Evolutionary conservation across 35 echinoderm and acorn worm genomes (phyloP).

Genomic region (Anneissia japonica): DNA sequence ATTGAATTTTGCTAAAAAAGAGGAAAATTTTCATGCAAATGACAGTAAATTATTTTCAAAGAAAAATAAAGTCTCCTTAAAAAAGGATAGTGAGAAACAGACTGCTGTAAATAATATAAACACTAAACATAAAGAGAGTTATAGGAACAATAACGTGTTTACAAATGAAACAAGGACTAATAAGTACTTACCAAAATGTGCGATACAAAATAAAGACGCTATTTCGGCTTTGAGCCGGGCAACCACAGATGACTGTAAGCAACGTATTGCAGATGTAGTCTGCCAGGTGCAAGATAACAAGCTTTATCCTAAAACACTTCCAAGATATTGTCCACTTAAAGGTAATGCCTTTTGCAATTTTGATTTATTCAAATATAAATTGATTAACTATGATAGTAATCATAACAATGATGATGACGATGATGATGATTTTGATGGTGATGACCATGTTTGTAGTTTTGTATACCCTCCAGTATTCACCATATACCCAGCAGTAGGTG

Average conservation of each 20-base stretch:
- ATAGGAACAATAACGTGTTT: background rate
- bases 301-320: slow-evolving; percentile 59
- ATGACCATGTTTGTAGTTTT: no score
- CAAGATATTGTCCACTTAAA: slow-evolving; percentile 52
- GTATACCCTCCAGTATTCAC: no score
- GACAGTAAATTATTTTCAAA: background rate
- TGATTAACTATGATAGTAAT: no score
- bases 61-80: background rate
- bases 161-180: background rate
- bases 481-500: no score
- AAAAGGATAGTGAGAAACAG: background rate
- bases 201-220: slow-evolving; percentile 47
- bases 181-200: slow-evolving; percentile 55
- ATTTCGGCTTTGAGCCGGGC: slow-evolving; percentile 73
- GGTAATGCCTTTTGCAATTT: no score
- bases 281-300: slow-evolving; percentile 52
- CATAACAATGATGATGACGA: no score
- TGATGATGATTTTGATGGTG: no score
- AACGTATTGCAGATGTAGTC: slow-evolving; percentile 75
- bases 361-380: no score
- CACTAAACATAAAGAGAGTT: background rate
- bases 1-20: background rate
- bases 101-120: background rate
- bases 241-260: slow-evolving; percentile 59
- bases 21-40: background rate